These are phyloP conservation scores for Andinoacara biseriatus DNA, from an alignment of 2,113 vertebrate species.

Conservation along the genomic window DNA sequence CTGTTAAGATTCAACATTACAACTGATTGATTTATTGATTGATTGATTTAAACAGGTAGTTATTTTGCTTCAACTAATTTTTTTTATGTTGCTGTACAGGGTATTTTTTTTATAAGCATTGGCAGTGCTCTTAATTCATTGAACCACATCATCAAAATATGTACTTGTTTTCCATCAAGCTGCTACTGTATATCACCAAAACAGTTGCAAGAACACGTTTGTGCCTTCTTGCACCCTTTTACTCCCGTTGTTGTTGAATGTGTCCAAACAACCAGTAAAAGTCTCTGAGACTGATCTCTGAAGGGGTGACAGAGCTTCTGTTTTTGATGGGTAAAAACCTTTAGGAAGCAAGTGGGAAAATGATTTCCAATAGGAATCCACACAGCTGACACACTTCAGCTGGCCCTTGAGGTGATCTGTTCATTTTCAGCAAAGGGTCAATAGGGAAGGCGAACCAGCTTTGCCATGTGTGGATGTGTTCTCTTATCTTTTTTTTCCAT, in stretches of 20 bases:
- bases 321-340: slow-evolving; percentile 64
- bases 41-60: neutral
- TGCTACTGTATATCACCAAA: neutral
- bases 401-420: slow-evolving; percentile 57
- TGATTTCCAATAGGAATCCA: slow-evolving; percentile 77
- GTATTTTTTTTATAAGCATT: neutral
- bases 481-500: slow-evolving; percentile 20
- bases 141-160: neutral
- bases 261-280: slow-evolving; percentile 25
- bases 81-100: no score
- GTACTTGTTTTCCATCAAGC: neutral
- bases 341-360: slow-evolving; percentile 64
- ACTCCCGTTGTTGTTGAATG: slow-evolving; percentile 8
- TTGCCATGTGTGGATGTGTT: slow-evolving; percentile 11
- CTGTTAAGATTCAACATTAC: neutral
- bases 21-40: neutral
- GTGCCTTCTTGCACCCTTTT: slow-evolving; percentile 6
- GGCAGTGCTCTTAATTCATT: neutral
- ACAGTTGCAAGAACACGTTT: slow-evolving; percentile 1
- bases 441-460: slow-evolving; percentile 44
- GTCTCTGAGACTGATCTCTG: slow-evolving; percentile 7
- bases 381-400: slow-evolving; percentile 62
- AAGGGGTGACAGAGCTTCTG: slow-evolving; percentile 42
- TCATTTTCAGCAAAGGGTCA: slow-evolving; percentile 56
- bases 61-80: no score